phyloP scores from a whole-genome alignment of 2,888 invertebrate genomes.

The Dione juno region DNA sequence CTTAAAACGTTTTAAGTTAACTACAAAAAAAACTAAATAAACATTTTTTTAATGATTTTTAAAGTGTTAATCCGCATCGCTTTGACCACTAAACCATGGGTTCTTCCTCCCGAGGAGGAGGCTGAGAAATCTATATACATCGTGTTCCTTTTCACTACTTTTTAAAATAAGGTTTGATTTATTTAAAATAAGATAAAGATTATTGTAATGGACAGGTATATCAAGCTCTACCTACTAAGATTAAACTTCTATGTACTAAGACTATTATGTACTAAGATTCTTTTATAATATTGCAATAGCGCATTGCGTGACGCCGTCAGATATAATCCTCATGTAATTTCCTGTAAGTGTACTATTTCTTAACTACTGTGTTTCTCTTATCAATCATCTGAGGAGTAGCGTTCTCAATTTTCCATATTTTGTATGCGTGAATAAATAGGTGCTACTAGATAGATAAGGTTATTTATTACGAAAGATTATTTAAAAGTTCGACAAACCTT shows the following conservation, averaged over 20 bases:
- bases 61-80: no score
- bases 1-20: no score
- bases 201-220: not conserved
- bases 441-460: no score
- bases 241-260: no score
- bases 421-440: not conserved
- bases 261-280: not conserved
- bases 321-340: conserved; percentile 39
- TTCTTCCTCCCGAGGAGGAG: no score
- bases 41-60: no score
- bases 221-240: not conserved
- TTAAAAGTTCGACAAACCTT: no score
- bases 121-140: no score
- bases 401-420: not conserved
- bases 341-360: conserved; percentile 33
- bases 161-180: not conserved
- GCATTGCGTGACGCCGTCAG: conserved; percentile 39
- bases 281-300: conserved; percentile 30
- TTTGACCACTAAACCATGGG: no score
- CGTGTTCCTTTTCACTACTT: no score
- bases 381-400: not conserved
- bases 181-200: not conserved
- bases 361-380: conserved; percentile 26
- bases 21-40: no score
- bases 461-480: no score